Percentiles rank a stretch among this genome's conserved stretches.
Conservation (phyloP, 2,888 invertebrate genomes). For the Catocala nupta region DNA sequence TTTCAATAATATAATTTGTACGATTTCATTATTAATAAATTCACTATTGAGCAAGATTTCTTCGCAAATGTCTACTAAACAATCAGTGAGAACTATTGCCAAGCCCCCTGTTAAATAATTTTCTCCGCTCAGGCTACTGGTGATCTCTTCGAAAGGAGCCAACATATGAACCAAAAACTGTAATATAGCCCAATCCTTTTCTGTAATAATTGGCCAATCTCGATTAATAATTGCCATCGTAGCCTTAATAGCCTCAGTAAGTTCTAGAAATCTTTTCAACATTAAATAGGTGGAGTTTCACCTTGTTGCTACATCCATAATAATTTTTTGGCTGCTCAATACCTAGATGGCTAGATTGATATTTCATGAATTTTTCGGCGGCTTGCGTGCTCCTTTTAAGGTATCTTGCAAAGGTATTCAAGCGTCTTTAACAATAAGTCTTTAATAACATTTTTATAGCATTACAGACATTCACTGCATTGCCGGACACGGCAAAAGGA, state of each 20-base stretch:
- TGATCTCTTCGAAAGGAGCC: slow-evolving; percentile 18
- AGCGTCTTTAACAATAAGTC: not conserved
- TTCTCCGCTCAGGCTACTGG: slow-evolving; percentile 37
- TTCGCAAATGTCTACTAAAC: slow-evolving; percentile 18
- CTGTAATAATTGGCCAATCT: slow-evolving; percentile 8
- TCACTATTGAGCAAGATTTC: too few species aligned
- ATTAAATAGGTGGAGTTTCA: slow-evolving; percentile 27
- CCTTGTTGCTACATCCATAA: slow-evolving; percentile 15
- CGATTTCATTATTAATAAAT: too few species aligned
- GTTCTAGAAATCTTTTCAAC: slow-evolving; percentile 18
- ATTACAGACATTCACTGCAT: slow-evolving; percentile 12
- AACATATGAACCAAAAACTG: slow-evolving; percentile 32
- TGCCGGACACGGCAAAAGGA: slow-evolving; percentile 11
- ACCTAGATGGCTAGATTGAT: slow-evolving; percentile 7
- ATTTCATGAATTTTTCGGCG: slow-evolving; percentile 10
- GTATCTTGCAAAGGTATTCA: too few species aligned
- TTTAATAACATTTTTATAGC: slow-evolving; percentile 3
- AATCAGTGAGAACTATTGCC: slow-evolving; percentile 35
- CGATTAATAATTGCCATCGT: slow-evolving; percentile 17
- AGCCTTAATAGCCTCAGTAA: too few species aligned
- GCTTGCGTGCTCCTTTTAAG: not conserved
- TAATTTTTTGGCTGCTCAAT: slow-evolving; percentile 13
- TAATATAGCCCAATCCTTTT: slow-evolving; percentile 39
- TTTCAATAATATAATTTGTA: too few species aligned
- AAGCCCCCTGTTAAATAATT: slow-evolving; percentile 43